phyloP scores from a whole-genome alignment of 2,888 invertebrate genomes.

The Sphinx pinastri region DNA sequence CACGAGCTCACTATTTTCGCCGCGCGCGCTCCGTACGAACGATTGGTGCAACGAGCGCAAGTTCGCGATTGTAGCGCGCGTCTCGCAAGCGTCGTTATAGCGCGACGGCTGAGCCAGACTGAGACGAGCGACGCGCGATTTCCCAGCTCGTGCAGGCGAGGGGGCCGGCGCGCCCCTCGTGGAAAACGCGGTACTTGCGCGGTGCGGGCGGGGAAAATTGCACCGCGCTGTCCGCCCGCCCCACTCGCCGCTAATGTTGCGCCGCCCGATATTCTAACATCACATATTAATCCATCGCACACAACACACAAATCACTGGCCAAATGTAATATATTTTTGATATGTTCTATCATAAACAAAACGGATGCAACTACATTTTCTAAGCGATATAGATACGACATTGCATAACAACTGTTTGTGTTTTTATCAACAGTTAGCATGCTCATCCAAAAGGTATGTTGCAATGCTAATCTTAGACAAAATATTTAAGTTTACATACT shows the following conservation, averaged over 20 bases:
- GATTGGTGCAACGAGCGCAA: slow-evolving; percentile 57
- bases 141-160: slow-evolving; percentile 75
- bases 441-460: slow-evolving; percentile 13
- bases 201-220: slow-evolving; percentile 78
- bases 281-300: slow-evolving; percentile 14
- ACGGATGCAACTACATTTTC: slow-evolving; percentile 11
- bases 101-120: slow-evolving; percentile 79
- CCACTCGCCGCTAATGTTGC: slow-evolving; percentile 54
- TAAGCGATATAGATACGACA: not conserved
- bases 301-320: slow-evolving; percentile 6
- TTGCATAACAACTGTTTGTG: not conserved
- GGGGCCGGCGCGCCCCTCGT: slow-evolving; percentile 77
- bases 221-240: slow-evolving; percentile 58
- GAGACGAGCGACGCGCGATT: slow-evolving; percentile 76
- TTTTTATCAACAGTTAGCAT: slow-evolving; percentile 7
- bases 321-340: not conserved
- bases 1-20: slow-evolving; percentile 80
- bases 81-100: slow-evolving; percentile 70
- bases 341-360: not conserved
- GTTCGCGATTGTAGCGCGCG: slow-evolving; percentile 66
- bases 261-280: slow-evolving; percentile 32
- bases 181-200: slow-evolving; percentile 73
- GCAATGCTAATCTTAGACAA: slow-evolving; percentile 11
- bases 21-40: slow-evolving; percentile 63
- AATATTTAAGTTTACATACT: slow-evolving; percentile 22